A percentile compares a stretch with the other conserved stretches of the same genome.
These are phyloP conservation scores for Sinocyclocheilus anshuiensis DNA, from an alignment of 2,113 vertebrate species.

Conservation along the genomic window DNA sequence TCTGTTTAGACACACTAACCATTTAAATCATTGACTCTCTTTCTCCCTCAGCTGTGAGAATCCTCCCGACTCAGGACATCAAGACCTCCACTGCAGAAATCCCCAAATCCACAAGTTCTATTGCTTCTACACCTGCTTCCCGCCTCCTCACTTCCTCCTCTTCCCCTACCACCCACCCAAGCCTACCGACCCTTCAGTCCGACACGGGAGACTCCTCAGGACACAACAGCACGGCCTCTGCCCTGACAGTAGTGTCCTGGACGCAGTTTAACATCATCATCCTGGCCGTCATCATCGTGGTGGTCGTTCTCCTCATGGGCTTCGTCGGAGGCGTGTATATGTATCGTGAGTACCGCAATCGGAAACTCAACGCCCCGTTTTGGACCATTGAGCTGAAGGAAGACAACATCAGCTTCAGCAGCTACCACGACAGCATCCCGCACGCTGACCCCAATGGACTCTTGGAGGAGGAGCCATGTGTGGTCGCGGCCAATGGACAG, in stretches of 20 bases:
- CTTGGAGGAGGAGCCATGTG: constrained; percentile 90
- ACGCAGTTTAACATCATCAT: constrained; percentile 97
- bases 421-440: constrained; percentile 98
- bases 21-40: background rate
- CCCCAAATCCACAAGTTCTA: constrained; percentile 37
- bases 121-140: constrained; percentile 2
- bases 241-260: constrained; percentile 92
- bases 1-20: background rate
- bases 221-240: constrained; percentile 84
- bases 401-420: constrained; percentile 99
- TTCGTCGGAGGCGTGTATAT: constrained; percentile 96
- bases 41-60: constrained; percentile 57
- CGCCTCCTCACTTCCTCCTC: constrained; percentile 65
- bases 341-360: constrained; percentile 95
- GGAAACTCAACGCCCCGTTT: constrained; percentile 97
- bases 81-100: background rate
- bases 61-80: constrained; percentile 54
- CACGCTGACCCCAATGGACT: constrained; percentile 92
- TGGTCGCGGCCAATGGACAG: constrained; percentile 91
- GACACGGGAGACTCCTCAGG: constrained; percentile 78
- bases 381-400: constrained; percentile 99
- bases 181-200: constrained; percentile 68
- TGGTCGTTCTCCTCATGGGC: constrained; percentile 91
- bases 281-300: constrained; percentile 92
- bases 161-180: constrained; percentile 48